Evolutionary conservation across 2,113 vertebrate genomes (phyloP).

Genomic region (Gorsachius goisagi): DNA sequence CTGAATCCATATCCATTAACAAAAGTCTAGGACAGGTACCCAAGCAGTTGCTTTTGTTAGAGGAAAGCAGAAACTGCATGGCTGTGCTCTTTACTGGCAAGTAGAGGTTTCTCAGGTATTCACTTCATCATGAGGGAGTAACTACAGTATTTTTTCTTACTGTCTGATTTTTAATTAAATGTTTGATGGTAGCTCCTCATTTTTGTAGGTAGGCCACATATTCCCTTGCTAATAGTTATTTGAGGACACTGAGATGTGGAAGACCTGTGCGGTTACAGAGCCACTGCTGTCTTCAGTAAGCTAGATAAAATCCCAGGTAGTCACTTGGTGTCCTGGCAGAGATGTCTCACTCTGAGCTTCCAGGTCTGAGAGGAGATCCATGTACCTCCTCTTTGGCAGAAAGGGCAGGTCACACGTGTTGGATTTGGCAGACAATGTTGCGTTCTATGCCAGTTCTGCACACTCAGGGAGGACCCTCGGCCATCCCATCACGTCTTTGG

Average conservation of each 20-base stretch:
- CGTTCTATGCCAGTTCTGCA: background rate
- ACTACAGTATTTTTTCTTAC: background rate
- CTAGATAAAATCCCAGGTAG: background rate
- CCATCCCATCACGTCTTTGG: background rate
- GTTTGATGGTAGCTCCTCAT: background rate
- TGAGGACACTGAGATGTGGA: background rate
- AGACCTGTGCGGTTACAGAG: background rate
- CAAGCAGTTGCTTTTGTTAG: background rate
- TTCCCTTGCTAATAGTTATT: background rate
- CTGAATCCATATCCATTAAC: background rate
- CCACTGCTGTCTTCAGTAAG: background rate
- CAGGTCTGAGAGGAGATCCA: background rate
- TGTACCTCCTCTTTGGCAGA: background rate
- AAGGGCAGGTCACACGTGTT: background rate
- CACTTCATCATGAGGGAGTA: background rate
- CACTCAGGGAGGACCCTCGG: background rate
- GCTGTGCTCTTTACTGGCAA: background rate
- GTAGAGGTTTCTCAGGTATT: background rate
- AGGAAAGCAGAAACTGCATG: background rate
- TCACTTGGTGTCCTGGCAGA: background rate
- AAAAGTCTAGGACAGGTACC: background rate
- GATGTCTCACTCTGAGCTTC: background rate
- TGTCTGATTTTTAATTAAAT: conserved; percentile 4
- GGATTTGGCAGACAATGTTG: background rate
- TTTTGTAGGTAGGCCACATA: background rate